phyloP scores from a whole-genome alignment of 1,140 invertebrate species.

The Eriocheir sinensis region DNA sequence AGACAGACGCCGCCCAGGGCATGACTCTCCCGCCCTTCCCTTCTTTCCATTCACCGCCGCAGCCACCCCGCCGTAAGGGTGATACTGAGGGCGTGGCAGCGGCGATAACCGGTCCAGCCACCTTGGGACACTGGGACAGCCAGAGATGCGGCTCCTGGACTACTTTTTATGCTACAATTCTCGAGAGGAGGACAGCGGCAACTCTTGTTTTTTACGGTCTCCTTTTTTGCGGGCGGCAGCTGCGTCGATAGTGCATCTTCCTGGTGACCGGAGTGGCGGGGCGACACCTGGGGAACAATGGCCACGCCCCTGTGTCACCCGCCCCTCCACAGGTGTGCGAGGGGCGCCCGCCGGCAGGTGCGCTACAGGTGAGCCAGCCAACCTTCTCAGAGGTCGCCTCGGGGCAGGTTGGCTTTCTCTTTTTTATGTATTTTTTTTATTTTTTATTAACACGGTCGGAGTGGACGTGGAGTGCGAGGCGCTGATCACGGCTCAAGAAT shows the following conservation, averaged over 20 bases:
- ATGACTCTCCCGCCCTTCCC: slow-evolving; percentile 1
- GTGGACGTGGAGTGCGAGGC: background rate
- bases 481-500: background rate
- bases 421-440: background rate
- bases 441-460: background rate
- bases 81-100: slow-evolving; percentile 34
- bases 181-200: slow-evolving; percentile 45
- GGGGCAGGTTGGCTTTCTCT: background rate
- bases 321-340: background rate
- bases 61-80: background rate
- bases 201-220: slow-evolving; percentile 40
- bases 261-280: background rate
- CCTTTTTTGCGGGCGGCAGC: background rate
- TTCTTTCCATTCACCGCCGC: slow-evolving; percentile 25
- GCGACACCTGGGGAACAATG: background rate
- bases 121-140: slow-evolving; percentile 42
- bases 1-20: slow-evolving; percentile 19
- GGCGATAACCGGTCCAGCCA: slow-evolving; percentile 12
- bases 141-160: background rate
- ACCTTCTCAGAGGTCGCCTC: background rate
- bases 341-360: background rate
- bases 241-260: slow-evolving; percentile 30
- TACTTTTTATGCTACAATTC: slow-evolving; percentile 27
- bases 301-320: background rate
- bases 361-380: background rate